These are phyloP conservation scores for Aromia moschata DNA, from an alignment of 2,888 invertebrate genomes.

Conservation along the genomic window DNA sequence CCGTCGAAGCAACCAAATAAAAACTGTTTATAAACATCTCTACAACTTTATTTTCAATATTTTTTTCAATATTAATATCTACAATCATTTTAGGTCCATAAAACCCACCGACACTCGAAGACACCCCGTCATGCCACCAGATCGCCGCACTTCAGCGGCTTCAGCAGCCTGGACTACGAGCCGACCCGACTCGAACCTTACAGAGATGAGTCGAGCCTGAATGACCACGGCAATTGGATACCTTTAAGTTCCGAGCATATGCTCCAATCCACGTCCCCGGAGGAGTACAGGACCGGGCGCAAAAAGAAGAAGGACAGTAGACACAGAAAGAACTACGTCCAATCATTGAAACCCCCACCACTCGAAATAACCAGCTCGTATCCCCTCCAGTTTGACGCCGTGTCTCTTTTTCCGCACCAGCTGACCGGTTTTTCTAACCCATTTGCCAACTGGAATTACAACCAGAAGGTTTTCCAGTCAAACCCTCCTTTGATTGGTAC, in stretches of 20 bases:
- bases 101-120: slow-evolving; percentile 3
- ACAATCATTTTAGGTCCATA: slow-evolving; percentile 4
- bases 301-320: slow-evolving; percentile 7
- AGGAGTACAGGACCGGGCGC: not conserved
- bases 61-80: no score
- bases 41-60: no score
- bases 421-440: not conserved
- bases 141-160: not conserved
- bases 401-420: slow-evolving; percentile 5
- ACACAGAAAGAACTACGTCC: slow-evolving; percentile 6
- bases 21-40: no score
- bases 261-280: not conserved
- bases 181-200: not conserved
- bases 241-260: slow-evolving; percentile 8
- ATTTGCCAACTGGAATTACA: slow-evolving; percentile 1
- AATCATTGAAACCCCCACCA: slow-evolving; percentile 15
- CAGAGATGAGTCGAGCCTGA: not conserved
- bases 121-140: not conserved
- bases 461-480: slow-evolving; percentile 8
- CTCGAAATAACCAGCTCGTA: slow-evolving; percentile 16
- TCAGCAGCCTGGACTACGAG: slow-evolving; percentile 4
- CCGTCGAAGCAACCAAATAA: no score
- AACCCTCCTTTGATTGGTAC: slow-evolving; percentile 23
- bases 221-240: slow-evolving; percentile 16
- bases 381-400: slow-evolving; percentile 14